A percentile compares a stretch with the other conserved stretches of the same genome.
Conservation (phyloP, 2,113 vertebrate genomes). For the Poecile atricapillus region DNA sequence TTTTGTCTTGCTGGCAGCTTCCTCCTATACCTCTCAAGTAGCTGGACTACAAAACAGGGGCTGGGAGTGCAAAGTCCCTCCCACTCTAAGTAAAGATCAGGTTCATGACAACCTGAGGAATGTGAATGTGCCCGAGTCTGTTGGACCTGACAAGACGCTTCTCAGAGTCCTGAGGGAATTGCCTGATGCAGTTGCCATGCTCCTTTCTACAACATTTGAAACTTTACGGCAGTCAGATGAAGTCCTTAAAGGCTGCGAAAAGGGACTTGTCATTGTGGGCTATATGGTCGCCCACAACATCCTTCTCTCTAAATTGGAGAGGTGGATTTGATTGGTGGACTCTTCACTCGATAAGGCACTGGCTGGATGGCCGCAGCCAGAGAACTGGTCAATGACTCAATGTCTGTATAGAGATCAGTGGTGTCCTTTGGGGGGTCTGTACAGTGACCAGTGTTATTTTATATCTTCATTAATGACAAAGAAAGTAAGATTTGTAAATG, state of each 20-base stretch:
- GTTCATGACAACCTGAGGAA: not conserved
- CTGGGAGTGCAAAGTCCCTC: not conserved
- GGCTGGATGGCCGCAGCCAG: not conserved
- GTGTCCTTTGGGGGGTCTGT: not conserved
- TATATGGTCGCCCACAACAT: not conserved
- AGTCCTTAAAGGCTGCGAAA: not conserved
- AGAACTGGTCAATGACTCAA: not conserved
- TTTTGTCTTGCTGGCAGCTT: not conserved
- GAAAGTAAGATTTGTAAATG: not conserved
- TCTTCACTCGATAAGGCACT: not conserved
- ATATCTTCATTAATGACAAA: rapidly evolving
- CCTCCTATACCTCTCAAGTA: not conserved
- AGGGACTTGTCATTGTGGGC: not conserved
- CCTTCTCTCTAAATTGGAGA: not conserved
- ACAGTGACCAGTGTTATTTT: not conserved
- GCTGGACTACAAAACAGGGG: not conserved
- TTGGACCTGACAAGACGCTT: not conserved
- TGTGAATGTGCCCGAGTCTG: not conserved
- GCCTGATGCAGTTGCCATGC: not conserved
- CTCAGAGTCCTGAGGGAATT: not conserved
- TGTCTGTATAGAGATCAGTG: not conserved
- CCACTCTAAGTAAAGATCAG: not conserved
- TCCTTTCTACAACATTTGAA: not conserved
- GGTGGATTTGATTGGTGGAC: not conserved
- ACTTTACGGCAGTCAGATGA: not conserved